phyloP scores from a whole-genome alignment of 2,888 invertebrate genomes.

The Himalopsyche kuldschensis region DNA sequence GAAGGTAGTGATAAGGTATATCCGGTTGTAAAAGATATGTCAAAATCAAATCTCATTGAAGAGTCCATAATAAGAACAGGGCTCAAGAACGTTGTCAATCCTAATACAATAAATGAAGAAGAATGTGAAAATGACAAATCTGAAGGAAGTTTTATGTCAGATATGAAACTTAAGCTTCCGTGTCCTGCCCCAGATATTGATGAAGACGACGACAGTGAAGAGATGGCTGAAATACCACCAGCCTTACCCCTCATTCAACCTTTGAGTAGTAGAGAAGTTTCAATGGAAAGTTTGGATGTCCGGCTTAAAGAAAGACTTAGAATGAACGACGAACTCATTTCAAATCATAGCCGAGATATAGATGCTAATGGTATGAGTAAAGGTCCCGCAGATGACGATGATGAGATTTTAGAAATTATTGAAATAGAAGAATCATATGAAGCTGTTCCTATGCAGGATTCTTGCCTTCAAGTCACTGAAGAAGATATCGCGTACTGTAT shows the following conservation, averaged over 20 bases:
- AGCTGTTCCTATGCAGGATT: constrained; percentile 84
- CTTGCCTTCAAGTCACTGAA: constrained; percentile 87
- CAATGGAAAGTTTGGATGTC: constrained; percentile 79
- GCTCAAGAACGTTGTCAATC: constrained; percentile 58
- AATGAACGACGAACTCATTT: constrained; percentile 60
- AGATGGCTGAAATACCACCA: constrained; percentile 78
- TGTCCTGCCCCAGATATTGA: constrained; percentile 57
- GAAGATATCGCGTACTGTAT: constrained; percentile 89
- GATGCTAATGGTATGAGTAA: constrained; percentile 56
- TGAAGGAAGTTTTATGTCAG: constrained; percentile 42
- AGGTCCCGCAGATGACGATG: constrained; percentile 58
- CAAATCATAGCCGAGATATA: constrained; percentile 61
- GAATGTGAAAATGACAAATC: constrained; percentile 51
- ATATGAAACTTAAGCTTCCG: constrained; percentile 22
- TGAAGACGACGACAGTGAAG: constrained; percentile 79
- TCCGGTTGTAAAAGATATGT: constrained; percentile 57
- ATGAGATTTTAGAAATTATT: constrained; percentile 77
- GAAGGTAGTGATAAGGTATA: constrained; percentile 45
- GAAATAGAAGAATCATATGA: constrained; percentile 80
- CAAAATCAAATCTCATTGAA: constrained; percentile 61
- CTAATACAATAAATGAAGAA: constrained; percentile 57
- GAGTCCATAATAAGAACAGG: constrained; percentile 65
- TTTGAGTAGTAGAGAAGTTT: constrained; percentile 78
- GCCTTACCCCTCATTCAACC: constrained; percentile 79
- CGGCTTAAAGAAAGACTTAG: constrained; percentile 72